Conservation (phyloP, 2,113 vertebrate genomes). For the Thalassarche chlororhynchos region DNA sequence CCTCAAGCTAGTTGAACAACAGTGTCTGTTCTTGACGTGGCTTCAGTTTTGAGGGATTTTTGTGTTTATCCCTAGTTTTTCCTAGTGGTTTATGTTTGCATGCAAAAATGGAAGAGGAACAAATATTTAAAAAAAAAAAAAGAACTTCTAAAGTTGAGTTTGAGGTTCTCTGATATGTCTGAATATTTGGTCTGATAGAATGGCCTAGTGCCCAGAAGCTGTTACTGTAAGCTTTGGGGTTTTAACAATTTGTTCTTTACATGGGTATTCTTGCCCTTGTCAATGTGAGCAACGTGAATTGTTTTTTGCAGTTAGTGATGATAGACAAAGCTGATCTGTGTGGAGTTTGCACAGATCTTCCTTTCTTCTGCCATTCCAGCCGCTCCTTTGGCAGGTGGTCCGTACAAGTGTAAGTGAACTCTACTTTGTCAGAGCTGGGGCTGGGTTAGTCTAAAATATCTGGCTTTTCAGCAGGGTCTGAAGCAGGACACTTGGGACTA, state of each 20-base stretch:
- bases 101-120: background rate
- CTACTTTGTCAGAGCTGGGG: background rate
- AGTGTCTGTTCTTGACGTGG: background rate
- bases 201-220: background rate
- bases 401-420: background rate
- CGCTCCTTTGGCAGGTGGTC: background rate
- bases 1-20: background rate
- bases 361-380: background rate
- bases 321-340: background rate
- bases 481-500: background rate
- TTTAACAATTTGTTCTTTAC: background rate
- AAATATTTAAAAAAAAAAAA: background rate
- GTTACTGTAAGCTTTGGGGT: background rate
- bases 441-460: background rate
- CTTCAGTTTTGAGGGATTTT: background rate
- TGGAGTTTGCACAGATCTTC: background rate
- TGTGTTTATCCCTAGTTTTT: background rate
- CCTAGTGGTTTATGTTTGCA: background rate
- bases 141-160: background rate
- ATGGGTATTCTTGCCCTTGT: background rate
- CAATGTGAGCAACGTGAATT: background rate
- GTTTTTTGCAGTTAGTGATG: background rate
- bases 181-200: background rate
- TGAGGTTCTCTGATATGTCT: background rate
- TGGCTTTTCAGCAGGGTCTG: background rate